Conservation (phyloP, 2,113 vertebrate species). For the Lampris incognitus region DNA sequence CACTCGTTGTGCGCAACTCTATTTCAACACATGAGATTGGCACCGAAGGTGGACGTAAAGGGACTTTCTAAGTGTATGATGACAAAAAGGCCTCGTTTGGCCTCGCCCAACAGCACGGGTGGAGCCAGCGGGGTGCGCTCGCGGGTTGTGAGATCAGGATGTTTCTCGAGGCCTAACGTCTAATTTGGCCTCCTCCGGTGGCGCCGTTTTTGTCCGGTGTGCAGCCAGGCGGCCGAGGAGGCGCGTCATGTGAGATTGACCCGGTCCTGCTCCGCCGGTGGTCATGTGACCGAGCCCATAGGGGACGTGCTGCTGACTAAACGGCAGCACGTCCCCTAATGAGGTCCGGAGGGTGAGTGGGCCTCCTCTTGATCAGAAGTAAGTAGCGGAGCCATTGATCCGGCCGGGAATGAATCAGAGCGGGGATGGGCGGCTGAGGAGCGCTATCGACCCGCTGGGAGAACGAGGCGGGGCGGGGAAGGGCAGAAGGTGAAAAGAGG, state of each 20-base stretch:
- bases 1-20: neutral
- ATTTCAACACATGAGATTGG: neutral
- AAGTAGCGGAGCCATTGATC: conserved; percentile 64
- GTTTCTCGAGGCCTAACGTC: conserved; percentile 30
- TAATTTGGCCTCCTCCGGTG: conserved; percentile 48
- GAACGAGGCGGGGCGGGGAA: neutral
- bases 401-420: conserved; percentile 50
- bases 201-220: conserved; percentile 43
- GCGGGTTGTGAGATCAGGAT: conserved; percentile 40
- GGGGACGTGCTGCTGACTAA: conserved; percentile 61
- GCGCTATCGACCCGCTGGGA: conserved; percentile 57
- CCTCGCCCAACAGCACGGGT: conserved; percentile 31
- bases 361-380: conserved; percentile 52
- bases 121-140: conserved; percentile 1
- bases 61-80: conserved; percentile 16
- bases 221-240: conserved; percentile 4
- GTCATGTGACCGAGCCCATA: neutral
- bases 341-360: conserved; percentile 44
- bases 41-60: neutral
- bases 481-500: conserved; percentile 26
- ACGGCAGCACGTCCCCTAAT: conserved; percentile 35
- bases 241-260: conserved; percentile 46
- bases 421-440: conserved; percentile 49
- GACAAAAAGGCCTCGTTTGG: conserved; percentile 10
- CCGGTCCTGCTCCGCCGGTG: conserved; percentile 34